These are phyloP conservation scores for Laterallus jamaicensis DNA, from an alignment of 2,113 vertebrate genomes.

Conservation along the genomic window DNA sequence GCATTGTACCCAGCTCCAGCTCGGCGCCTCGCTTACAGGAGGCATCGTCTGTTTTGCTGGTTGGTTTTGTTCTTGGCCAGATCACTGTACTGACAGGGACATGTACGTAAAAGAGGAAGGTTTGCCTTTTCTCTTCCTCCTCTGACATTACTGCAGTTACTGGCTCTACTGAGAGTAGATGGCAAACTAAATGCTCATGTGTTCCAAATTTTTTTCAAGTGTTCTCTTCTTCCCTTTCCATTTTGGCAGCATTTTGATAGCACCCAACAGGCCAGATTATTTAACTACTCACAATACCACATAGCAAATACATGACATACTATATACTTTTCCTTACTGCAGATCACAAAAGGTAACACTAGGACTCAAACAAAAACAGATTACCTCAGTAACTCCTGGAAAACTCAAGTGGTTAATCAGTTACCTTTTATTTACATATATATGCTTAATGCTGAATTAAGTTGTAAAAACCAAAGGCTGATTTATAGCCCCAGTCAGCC, in stretches of 20 bases:
- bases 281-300: not conserved
- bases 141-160: not conserved
- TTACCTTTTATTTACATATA: constrained; percentile 83
- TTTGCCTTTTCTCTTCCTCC: not conserved
- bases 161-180: not conserved
- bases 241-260: constrained; percentile 4
- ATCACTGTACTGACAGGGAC: not conserved
- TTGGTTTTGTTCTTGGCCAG: not conserved
- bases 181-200: not conserved
- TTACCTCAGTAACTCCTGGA: constrained; percentile 74
- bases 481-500: constrained; percentile 87
- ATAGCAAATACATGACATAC: constrained; percentile 25
- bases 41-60: not conserved
- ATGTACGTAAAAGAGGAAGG: not conserved
- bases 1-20: not conserved
- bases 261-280: not conserved
- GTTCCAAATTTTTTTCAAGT: not conserved
- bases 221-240: not conserved
- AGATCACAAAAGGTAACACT: constrained; percentile 67
- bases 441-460: constrained; percentile 85
- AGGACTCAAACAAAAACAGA: constrained; percentile 71
- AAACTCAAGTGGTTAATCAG: constrained; percentile 79
- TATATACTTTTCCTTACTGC: not conserved
- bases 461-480: constrained; percentile 84
- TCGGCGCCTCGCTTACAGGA: not conserved